A percentile compares a stretch with the other conserved stretches of the same genome.
phyloP scores from a whole-genome alignment of 2,888 invertebrate genomes.

The Hypena proboscidalis region DNA sequence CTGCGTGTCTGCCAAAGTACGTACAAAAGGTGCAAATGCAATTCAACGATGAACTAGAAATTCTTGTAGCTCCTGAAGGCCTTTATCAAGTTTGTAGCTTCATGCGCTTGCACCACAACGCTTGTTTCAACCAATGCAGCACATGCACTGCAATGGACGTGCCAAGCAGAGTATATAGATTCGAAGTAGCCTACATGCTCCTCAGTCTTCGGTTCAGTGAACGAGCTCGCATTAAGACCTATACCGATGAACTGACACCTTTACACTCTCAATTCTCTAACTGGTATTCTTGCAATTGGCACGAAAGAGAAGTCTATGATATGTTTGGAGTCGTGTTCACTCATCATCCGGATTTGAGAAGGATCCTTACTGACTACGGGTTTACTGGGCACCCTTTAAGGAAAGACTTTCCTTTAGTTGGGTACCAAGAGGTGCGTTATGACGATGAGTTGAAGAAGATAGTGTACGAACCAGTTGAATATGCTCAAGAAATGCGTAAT shows the following conservation, averaged over 20 bases:
- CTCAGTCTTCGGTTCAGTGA: conserved; percentile 64
- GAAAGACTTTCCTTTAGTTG: conserved; percentile 75
- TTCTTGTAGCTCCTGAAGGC: conserved; percentile 70
- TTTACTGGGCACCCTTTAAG: conserved; percentile 75
- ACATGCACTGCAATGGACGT: conserved; percentile 71
- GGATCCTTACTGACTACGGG: conserved; percentile 76
- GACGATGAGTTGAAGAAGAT: conserved; percentile 77
- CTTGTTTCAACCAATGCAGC: conserved; percentile 67
- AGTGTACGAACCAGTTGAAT: conserved; percentile 76
- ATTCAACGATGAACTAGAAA: conserved; percentile 70
- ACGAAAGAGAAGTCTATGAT: conserved; percentile 75
- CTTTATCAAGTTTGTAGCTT: conserved; percentile 65
- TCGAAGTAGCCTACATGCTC: conserved; percentile 69
- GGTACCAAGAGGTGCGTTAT: conserved; percentile 75
- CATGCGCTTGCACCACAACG: conserved; percentile 68
- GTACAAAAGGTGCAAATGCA: conserved; percentile 76
- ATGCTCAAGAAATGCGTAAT: conserved; percentile 64
- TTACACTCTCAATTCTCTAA: conserved; percentile 61
- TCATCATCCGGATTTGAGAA: conserved; percentile 75
- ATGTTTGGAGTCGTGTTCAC: conserved; percentile 74
- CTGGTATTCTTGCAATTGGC: conserved; percentile 60
- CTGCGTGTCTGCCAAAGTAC: conserved; percentile 73
- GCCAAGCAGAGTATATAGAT: conserved; percentile 66
- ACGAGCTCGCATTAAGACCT: conserved; percentile 65
- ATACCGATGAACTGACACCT: conserved; percentile 76